Evolutionary conservation across 2,888 invertebrate genomes (phyloP).

Genomic region (Leucania comma): DNA sequence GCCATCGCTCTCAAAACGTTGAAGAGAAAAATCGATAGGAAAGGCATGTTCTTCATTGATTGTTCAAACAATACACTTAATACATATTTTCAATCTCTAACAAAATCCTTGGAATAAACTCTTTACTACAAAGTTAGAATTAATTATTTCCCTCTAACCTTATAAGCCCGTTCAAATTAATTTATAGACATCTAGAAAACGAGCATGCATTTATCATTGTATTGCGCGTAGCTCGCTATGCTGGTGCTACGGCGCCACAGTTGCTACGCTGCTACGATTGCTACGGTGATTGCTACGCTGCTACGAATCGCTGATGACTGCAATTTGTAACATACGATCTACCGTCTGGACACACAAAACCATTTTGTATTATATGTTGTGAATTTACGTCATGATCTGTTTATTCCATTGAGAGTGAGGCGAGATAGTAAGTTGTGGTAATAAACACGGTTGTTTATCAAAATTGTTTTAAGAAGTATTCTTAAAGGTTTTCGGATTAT

Average conservation of each 20-base stretch:
- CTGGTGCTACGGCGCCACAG: conserved; percentile 12
- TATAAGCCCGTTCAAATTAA: conserved; percentile 10
- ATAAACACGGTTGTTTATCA: too few species aligned
- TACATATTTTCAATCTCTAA: background rate
- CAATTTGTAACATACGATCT: conserved; percentile 57
- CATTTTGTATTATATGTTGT: conserved; percentile 27
- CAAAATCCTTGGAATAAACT: background rate
- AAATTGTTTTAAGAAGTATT: too few species aligned
- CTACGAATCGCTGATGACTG: conserved; percentile 55
- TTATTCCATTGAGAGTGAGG: background rate
- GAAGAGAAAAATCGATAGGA: too few species aligned
- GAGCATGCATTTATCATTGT: conserved; percentile 44
- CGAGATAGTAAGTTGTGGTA: too few species aligned
- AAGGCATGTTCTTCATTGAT: too few species aligned
- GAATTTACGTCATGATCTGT: conserved; percentile 22
- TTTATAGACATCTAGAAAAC: conserved; percentile 25
- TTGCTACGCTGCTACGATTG: conserved; percentile 22
- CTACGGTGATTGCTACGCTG: too few species aligned
- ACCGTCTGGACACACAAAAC: conserved; percentile 27
- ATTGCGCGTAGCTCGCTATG: conserved; percentile 50
- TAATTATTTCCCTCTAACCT: background rate
- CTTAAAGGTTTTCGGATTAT: too few species aligned
- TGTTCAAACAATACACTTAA: background rate
- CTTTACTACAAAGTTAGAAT: background rate
- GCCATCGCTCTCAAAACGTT: too few species aligned